phyloP scores from a whole-genome alignment of 2,888 invertebrate species.

The Lycocerus yunnanus region DNA sequence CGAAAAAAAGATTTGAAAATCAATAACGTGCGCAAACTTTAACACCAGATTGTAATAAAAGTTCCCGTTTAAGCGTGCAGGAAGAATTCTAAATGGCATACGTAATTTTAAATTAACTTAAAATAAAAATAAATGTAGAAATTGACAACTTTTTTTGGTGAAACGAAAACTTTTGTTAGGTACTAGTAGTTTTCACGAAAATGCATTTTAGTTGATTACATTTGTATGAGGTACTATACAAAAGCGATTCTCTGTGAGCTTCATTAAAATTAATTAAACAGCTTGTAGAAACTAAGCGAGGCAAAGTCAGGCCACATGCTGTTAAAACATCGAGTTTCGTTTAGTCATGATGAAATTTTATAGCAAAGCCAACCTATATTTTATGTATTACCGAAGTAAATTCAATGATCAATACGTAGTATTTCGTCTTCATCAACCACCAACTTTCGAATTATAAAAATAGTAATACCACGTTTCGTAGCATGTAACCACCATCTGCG shows the following conservation, averaged over 20 bases:
- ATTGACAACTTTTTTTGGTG: neutral
- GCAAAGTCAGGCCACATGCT: constrained; percentile 10
- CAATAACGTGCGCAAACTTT: neutral
- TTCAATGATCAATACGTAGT: constrained; percentile 1
- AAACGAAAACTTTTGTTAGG: neutral
- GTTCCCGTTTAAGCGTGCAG: neutral
- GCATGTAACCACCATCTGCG: neutral
- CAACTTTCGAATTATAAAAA: neutral
- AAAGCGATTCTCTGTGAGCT: constrained; percentile 13
- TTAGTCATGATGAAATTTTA: constrained; percentile 15
- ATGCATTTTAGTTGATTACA: constrained; percentile 11
- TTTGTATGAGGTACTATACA: constrained; percentile 7
- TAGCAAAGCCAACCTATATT: constrained; percentile 3
- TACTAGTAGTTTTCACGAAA: constrained; percentile 6
- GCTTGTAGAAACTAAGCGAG: constrained; percentile 14
- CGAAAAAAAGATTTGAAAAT: neutral
- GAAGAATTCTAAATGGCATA: neutral
- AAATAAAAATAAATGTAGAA: neutral
- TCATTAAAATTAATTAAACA: constrained; percentile 30
- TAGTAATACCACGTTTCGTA: no score
- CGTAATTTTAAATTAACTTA: neutral
- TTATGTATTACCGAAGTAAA: constrained; percentile 8
- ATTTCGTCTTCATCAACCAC: neutral
- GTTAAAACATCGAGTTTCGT: constrained; percentile 5
- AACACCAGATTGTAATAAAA: neutral